These are phyloP conservation scores for Anableps anableps DNA, from an alignment of 2,797 vertebrate species.

Conservation along the genomic window DNA sequence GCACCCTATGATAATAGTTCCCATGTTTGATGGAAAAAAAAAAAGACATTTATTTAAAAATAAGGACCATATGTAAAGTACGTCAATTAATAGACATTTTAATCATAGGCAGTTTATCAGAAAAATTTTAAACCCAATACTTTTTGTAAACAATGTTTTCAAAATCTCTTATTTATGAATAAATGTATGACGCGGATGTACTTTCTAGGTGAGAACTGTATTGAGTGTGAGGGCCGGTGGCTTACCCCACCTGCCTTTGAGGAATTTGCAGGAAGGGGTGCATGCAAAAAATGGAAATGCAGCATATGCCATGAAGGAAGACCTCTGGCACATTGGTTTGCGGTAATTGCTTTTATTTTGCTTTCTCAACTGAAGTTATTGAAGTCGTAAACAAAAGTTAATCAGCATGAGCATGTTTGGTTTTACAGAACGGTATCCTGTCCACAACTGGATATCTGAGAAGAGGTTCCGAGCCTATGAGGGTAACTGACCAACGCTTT, in stretches of 20 bases:
- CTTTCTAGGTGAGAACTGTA: slow-evolving; percentile 53
- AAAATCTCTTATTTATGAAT: background rate
- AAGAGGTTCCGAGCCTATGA: rapidly evolving
- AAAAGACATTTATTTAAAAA: too few species aligned
- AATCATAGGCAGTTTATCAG: too few species aligned
- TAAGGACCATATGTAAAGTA: too few species aligned
- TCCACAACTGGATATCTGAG: slow-evolving; percentile 13
- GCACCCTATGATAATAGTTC: too few species aligned
- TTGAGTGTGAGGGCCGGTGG: slow-evolving; percentile 4
- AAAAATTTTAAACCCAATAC: too few species aligned
- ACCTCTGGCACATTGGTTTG: slow-evolving; percentile 44
- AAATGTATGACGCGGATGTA: background rate
- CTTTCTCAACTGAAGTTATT: background rate
- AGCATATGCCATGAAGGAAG: slow-evolving; percentile 21
- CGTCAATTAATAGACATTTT: too few species aligned
- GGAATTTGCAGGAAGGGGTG: slow-evolving; percentile 26
- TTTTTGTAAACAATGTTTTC: background rate
- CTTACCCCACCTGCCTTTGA: slow-evolving; percentile 38
- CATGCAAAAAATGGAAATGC: slow-evolving; percentile 57
- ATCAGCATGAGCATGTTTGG: background rate
- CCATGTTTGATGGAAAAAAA: too few species aligned
- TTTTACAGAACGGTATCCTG: slow-evolving; percentile 21
- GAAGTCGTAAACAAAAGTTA: background rate
- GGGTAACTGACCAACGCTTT: slow-evolving; percentile 17
- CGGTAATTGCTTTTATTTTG: slow-evolving; percentile 35